Percentiles rank a stretch among this genome's conserved stretches.
These are phyloP conservation scores for Clunio marinus DNA, from an alignment of 2,888 invertebrate species.

Conservation along the genomic window DNA sequence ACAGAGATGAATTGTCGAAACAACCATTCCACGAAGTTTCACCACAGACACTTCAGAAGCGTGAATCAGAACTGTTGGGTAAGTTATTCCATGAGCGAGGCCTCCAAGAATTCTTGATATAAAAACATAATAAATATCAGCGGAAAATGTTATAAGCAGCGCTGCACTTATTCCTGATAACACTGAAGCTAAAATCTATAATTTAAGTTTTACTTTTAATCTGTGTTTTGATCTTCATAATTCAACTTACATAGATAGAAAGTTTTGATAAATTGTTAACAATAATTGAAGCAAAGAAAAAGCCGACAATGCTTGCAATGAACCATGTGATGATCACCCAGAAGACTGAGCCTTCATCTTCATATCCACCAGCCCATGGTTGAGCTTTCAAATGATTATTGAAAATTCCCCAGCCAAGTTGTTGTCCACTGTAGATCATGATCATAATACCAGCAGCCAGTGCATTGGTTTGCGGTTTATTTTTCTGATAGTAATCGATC, in stretches of 20 bases:
- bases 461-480: conserved; percentile 39
- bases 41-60: conserved; percentile 39
- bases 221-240: not conserved
- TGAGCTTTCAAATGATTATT: conserved; percentile 32
- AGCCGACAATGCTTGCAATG: conserved; percentile 38
- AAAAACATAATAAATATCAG: conserved; percentile 17
- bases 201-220: not conserved
- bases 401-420: conserved; percentile 39
- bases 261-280: conserved; percentile 30
- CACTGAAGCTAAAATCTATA: conserved; percentile 10
- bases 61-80: conserved; percentile 38
- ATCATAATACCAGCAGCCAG: conserved; percentile 29
- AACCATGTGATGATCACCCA: conserved; percentile 37
- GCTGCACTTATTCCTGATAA: conserved; percentile 16
- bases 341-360: conserved; percentile 27
- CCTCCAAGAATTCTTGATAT: conserved; percentile 36
- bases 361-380: conserved; percentile 29
- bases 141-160: conserved; percentile 21
- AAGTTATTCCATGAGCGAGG: conserved; percentile 38
- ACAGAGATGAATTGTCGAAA: conserved; percentile 32
- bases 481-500: conserved; percentile 37
- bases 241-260: conserved; percentile 36
- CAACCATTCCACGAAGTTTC: conserved; percentile 33
- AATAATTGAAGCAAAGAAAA: conserved; percentile 14
- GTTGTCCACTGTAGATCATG: conserved; percentile 37